A percentile compares a stretch with the other conserved stretches of the same genome.
Conservation (phyloP, 2,888 invertebrate genomes). For the Ichneumoninae sp. region DNA sequence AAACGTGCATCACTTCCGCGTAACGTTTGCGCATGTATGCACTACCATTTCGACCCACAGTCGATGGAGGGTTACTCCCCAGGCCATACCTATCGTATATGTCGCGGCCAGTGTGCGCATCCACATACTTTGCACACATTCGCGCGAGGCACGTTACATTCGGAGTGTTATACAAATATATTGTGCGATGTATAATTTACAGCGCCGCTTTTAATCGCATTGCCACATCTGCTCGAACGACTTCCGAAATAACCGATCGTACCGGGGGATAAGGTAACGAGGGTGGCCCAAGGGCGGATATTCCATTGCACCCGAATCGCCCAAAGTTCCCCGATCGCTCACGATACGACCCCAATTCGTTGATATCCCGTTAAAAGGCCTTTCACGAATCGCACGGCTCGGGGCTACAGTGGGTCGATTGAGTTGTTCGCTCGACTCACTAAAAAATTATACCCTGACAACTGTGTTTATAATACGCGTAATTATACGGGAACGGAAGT, state of each 20-base stretch:
- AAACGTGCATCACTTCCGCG: conserved; percentile 34
- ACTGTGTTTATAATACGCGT: not conserved
- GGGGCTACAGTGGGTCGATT: not conserved
- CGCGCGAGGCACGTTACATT: not conserved
- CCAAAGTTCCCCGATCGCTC: conserved; percentile 22
- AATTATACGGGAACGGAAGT: not conserved
- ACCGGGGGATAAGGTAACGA: conserved; percentile 52
- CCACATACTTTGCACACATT: conserved; percentile 39
- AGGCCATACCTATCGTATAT: conserved; percentile 16
- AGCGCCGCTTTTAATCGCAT: conserved; percentile 56
- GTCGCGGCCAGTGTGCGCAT: conserved; percentile 48
- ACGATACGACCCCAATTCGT: conserved; percentile 43
- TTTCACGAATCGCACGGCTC: conserved; percentile 35
- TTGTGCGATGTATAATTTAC: conserved; percentile 10
- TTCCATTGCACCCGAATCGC: conserved; percentile 38
- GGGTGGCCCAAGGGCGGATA: conserved; percentile 56
- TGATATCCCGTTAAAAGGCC: conserved; percentile 52
- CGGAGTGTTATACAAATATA: not conserved
- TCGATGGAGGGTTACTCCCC: conserved; percentile 31
- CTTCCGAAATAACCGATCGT: conserved; percentile 62
- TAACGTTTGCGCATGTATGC: conserved; percentile 31
- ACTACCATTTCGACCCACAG: conserved; percentile 15
- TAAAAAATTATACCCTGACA: not conserved
- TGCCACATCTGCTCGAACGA: conserved; percentile 60
- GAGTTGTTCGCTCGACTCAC: conserved; percentile 7